Evolutionary conservation across 2,797 vertebrate genomes (phyloP).

Genomic region (Leptodactylus fallax): DNA sequence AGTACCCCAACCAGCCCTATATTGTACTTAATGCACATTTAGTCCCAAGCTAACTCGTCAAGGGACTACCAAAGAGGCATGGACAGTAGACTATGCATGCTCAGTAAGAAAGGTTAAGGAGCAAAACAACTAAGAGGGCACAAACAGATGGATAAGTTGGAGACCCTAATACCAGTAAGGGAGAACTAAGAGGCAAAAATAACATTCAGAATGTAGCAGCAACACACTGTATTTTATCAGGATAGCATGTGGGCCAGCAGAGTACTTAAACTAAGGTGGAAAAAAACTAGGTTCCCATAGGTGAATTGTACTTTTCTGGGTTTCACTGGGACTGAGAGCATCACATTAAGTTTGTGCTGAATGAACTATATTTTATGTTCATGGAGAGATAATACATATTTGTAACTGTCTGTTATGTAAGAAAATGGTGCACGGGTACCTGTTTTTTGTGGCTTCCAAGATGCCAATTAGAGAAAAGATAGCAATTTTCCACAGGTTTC

Average conservation of each 20-base stretch:
- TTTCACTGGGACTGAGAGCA: not conserved
- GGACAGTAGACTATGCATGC: no score
- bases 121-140: no score
- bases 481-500: conserved; percentile 50
- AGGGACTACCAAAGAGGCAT: no score
- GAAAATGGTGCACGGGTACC: not conserved
- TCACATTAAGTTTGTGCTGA: not conserved
- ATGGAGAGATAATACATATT: not conserved
- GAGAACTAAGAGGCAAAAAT: no score
- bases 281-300: not conserved
- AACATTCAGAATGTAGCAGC: no score
- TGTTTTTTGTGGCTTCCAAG: conserved; percentile 33
- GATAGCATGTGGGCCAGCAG: not conserved
- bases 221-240: no score
- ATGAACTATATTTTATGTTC: not conserved
- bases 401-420: not conserved
- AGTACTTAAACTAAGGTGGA: not conserved
- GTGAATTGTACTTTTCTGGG: not conserved
- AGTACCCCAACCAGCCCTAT: no score
- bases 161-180: no score
- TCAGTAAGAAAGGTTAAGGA: no score
- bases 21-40: no score
- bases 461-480: conserved; percentile 42
- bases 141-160: no score
- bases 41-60: no score